These are phyloP conservation scores for Beris morrisii DNA, from an alignment of 2,888 invertebrate species.

Conservation along the genomic window DNA sequence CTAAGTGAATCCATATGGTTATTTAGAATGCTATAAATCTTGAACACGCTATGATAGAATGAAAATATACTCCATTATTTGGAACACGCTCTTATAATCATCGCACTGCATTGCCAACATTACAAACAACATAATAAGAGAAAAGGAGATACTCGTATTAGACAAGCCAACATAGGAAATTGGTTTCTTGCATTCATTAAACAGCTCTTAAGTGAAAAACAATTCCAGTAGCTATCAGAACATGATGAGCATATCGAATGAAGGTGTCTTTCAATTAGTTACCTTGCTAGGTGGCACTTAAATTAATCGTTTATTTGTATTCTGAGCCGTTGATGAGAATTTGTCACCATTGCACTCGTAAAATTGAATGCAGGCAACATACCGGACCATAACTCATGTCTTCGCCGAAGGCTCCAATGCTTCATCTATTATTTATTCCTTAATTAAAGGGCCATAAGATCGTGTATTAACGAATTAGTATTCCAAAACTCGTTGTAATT, in stretches of 20 bases:
- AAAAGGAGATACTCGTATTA: conserved; percentile 1
- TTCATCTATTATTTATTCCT: conserved; percentile 32
- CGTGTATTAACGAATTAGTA: conserved; percentile 24
- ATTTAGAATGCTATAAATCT: background rate
- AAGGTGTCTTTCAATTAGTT: background rate
- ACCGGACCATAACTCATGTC: conserved; percentile 23
- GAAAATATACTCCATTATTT: background rate
- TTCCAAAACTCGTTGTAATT: conserved; percentile 22
- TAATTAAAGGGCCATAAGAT: conserved; percentile 32
- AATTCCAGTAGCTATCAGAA: conserved; percentile 30
- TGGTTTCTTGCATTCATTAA: conserved; percentile 29
- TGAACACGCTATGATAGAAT: background rate
- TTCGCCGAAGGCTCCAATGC: conserved; percentile 4
- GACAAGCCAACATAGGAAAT: conserved; percentile 4
- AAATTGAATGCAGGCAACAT: conserved; percentile 20
- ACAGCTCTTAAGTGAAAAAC: conserved; percentile 25
- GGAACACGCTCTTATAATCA: too few species aligned
- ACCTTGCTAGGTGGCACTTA: conserved; percentile 24
- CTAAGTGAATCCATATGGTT: too few species aligned
- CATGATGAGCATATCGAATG: conserved; percentile 31
- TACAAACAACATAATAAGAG: background rate
- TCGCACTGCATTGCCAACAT: too few species aligned
- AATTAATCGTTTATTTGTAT: conserved; percentile 30
- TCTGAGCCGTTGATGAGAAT: conserved; percentile 22
- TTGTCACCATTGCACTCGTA: conserved; percentile 31